phyloP scores from a whole-genome alignment of 1,140 invertebrate species.

The Platyura marginata region DNA sequence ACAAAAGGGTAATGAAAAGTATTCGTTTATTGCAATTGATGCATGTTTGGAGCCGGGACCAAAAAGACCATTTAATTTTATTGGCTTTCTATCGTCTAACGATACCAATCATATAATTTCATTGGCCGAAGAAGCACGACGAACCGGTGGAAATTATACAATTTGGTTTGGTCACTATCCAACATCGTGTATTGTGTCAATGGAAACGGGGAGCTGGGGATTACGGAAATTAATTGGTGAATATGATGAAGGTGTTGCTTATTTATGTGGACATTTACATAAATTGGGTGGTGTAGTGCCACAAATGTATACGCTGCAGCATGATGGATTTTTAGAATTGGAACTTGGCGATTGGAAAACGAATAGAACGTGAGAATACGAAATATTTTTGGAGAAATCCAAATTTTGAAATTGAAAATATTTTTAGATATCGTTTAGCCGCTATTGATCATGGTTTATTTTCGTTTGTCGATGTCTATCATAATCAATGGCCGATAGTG shows the following conservation, averaged over 20 bases:
- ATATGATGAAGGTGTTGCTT: constrained; percentile 28
- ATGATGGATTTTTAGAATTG: constrained; percentile 67
- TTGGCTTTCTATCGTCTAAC: constrained; percentile 48
- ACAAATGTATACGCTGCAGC: constrained; percentile 75
- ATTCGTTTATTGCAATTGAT: constrained; percentile 73
- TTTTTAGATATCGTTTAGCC: constrained; percentile 58
- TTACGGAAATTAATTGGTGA: constrained; percentile 35
- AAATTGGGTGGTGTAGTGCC: constrained; percentile 56
- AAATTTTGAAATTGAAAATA: too few species aligned
- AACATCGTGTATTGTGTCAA: constrained; percentile 63
- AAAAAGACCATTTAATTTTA: constrained; percentile 80
- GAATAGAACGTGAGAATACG: too few species aligned
- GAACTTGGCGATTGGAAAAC: constrained; percentile 92
- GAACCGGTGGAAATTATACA: constrained; percentile 34
- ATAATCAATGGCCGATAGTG: constrained; percentile 62
- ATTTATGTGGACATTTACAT: constrained; percentile 89
- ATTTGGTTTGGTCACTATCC: constrained; percentile 88
- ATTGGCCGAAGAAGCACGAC: constrained; percentile 28
- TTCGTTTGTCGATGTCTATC: constrained; percentile 66
- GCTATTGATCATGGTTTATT: constrained; percentile 79
- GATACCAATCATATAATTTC: constrained; percentile 34
- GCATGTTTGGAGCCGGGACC: constrained; percentile 75
- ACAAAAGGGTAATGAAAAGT: constrained; percentile 30
- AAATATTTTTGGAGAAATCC: constrained; percentile 43
- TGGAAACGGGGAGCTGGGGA: constrained; percentile 30